phyloP scores from a whole-genome alignment of 92 coral and sea anemone genomes.

The Zoanthus sansibaricus region DNA sequence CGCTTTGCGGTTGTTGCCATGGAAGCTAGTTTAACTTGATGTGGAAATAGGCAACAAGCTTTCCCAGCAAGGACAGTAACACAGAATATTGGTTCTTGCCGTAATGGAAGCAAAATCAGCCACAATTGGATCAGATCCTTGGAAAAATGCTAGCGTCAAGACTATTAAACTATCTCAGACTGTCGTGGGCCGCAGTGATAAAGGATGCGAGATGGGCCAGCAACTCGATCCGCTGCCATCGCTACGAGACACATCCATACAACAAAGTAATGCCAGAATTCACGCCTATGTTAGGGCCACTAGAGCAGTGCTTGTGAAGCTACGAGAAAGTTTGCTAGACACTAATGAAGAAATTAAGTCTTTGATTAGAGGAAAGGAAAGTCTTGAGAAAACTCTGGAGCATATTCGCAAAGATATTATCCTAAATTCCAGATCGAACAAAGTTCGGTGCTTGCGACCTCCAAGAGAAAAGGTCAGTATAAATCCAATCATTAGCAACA shows the following conservation, averaged over 20 bases:
- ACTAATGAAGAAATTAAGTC: conserved; percentile 98
- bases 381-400: conserved; percentile 88
- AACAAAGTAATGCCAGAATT: conserved; percentile 93
- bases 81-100: conserved; percentile 8
- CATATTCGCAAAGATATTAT: conserved; percentile 94
- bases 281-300: conserved; percentile 99
- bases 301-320: conserved; percentile 93
- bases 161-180: conserved; percentile 89
- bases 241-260: conserved; percentile 95
- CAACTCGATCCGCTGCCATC: conserved; percentile 93
- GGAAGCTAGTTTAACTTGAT: conserved; percentile 26
- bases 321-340: conserved; percentile 90
- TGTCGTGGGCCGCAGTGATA: conserved; percentile 89
- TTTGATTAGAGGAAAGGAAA: conserved; percentile 89
- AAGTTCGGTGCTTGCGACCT: conserved; percentile 83
- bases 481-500: background rate
- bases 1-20: conserved; percentile 13
- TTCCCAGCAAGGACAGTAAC: background rate
- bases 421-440: conserved; percentile 81
- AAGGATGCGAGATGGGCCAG: conserved; percentile 95
- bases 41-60: conserved; percentile 34
- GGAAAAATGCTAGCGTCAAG: conserved; percentile 96
- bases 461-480: conserved; percentile 89
- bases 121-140: conserved; percentile 94
- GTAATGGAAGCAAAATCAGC: conserved; percentile 64